Conservation (phyloP, 2,797 vertebrate genomes). For the Chaetodon trifasciatus region DNA sequence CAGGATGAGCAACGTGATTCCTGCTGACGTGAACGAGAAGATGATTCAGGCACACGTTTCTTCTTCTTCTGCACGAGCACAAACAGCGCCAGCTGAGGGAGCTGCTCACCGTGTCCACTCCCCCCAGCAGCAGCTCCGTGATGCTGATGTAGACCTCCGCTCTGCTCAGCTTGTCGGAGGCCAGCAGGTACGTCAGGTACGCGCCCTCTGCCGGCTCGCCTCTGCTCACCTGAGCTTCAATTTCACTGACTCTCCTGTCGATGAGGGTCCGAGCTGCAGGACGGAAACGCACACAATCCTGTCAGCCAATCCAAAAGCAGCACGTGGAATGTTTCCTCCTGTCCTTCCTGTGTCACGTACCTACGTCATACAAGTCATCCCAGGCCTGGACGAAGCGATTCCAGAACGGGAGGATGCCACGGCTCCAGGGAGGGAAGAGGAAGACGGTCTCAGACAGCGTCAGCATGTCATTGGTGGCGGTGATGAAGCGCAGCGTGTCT, state of each 20-base stretch:
- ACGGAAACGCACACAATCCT: not conserved
- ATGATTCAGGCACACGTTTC: too few species aligned
- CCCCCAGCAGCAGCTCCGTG: constrained; percentile 85
- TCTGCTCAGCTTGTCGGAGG: constrained; percentile 68
- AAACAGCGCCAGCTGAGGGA: too few species aligned
- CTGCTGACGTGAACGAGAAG: too few species aligned
- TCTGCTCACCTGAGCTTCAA: constrained; percentile 52
- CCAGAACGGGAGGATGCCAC: constrained; percentile 82
- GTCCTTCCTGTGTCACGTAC: constrained; percentile 58
- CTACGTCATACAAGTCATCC: constrained; percentile 83
- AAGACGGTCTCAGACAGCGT: constrained; percentile 74
- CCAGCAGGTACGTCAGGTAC: constrained; percentile 85
- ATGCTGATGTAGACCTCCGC: constrained; percentile 80
- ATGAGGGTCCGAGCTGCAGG: constrained; percentile 75
- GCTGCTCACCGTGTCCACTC: constrained; percentile 84
- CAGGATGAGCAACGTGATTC: too few species aligned
- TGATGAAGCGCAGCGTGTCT: constrained; percentile 83
- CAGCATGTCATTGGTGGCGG: constrained; percentile 79
- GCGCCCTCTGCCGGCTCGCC: constrained; percentile 70
- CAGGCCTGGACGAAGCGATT: constrained; percentile 84
- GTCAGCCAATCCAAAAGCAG: accelerated
- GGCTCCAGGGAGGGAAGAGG: constrained; percentile 83
- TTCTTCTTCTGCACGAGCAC: too few species aligned
- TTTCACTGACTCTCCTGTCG: constrained; percentile 71
- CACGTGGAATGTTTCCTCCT: not conserved